These are phyloP conservation scores for Molossus alvarezi DNA, from an alignment of 2,797 vertebrate species.

Conservation along the genomic window DNA sequence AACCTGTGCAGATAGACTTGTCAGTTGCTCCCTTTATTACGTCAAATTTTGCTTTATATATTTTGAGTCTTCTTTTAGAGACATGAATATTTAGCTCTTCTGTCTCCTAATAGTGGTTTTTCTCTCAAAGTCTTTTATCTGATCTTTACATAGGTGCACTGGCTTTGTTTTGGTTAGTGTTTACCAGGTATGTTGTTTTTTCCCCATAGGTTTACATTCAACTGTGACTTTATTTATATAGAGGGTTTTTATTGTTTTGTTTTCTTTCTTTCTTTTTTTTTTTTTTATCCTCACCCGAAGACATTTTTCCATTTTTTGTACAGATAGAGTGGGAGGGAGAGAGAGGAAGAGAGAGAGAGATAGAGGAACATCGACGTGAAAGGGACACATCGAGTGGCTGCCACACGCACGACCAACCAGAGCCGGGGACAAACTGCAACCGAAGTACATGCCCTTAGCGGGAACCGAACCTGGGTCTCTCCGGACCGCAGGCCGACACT, in stretches of 20 bases:
- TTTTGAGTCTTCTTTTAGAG: slow-evolving; percentile 27
- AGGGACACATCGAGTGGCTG: no score
- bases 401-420: no score
- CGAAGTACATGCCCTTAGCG: no score
- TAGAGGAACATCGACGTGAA: no score
- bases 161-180: not conserved
- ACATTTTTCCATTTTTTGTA: no score
- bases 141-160: not conserved
- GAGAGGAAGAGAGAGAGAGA: no score
- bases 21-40: not conserved
- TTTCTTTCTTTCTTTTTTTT: no score
- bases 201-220: not conserved
- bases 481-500: no score
- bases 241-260: not conserved
- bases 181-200: not conserved
- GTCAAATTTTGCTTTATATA: not conserved
- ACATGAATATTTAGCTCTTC: not conserved
- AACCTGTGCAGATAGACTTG: not conserved
- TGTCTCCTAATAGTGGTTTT: slow-evolving; percentile 6
- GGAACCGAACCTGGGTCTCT: no score
- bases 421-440: no score
- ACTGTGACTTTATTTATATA: not conserved
- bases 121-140: not conserved
- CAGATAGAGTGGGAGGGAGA: no score
- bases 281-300: no score